Percentiles rank a stretch among this genome's conserved stretches.
Conservation (phyloP, 2,113 vertebrate species). For the Chascanopsetta lugubris region DNA sequence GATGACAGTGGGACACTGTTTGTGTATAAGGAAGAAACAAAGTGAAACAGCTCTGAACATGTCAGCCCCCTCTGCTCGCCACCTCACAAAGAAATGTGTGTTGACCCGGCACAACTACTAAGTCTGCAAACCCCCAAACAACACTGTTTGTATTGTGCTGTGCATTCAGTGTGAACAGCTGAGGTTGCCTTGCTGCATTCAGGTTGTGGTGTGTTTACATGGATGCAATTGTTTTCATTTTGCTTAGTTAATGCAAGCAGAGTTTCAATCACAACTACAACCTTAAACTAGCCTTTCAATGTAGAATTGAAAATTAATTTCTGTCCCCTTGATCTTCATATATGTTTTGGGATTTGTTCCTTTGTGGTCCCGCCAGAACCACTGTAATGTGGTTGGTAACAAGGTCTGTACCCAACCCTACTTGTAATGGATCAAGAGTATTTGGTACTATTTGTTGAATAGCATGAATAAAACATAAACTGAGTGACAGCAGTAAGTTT, state of each 20-base stretch:
- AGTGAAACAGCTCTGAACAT: slow-evolving; percentile 74
- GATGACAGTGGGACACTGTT: slow-evolving; percentile 77
- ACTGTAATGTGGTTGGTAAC: too few relatives aligned
- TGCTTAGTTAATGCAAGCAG: background rate
- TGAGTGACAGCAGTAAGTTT: too few relatives aligned
- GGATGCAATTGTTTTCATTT: slow-evolving; percentile 30
- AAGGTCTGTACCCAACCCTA: too few relatives aligned
- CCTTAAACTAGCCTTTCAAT: background rate
- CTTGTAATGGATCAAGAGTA: too few relatives aligned
- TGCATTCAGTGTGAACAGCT: slow-evolving; percentile 9
- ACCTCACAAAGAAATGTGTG: slow-evolving; percentile 61
- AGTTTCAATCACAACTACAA: slow-evolving; percentile 1
- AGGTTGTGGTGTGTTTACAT: slow-evolving; percentile 10
- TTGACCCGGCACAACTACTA: slow-evolving; percentile 51
- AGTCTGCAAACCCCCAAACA: slow-evolving; percentile 54
- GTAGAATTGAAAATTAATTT: background rate
- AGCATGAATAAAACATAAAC: too few relatives aligned
- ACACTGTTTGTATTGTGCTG: slow-evolving; percentile 28
- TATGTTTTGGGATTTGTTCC: background rate
- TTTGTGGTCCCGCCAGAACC: background rate
- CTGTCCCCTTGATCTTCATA: background rate
- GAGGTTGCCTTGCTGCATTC: slow-evolving; percentile 14
- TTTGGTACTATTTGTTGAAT: too few relatives aligned
- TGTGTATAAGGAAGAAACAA: slow-evolving; percentile 75
- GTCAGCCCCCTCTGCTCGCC: slow-evolving; percentile 58